Evolutionary conservation across 23 tunicate genomes (phyloP).

Genomic region (Trididemnum nubilum): DNA sequence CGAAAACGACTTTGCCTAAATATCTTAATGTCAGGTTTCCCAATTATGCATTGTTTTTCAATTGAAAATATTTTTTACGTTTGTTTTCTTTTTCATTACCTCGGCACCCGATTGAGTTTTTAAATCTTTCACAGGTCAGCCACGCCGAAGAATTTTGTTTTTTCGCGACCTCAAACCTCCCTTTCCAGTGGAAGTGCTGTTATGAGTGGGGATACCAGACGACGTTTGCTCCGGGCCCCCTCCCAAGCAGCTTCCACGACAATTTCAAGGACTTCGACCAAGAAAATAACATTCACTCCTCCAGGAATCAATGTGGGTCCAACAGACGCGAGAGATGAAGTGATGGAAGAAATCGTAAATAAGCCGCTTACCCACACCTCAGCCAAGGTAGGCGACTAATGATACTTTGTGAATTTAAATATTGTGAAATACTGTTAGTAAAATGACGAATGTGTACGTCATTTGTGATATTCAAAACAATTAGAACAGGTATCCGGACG

Average conservation of each 20-base stretch:
- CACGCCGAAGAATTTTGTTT: neutral
- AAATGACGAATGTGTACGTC: too few relatives aligned
- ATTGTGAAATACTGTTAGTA: too few relatives aligned
- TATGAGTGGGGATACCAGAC: neutral
- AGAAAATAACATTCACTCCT: constrained; percentile 61
- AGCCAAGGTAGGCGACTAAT: constrained; percentile 4
- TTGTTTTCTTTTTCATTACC: too few relatives aligned
- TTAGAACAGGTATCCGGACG: too few relatives aligned
- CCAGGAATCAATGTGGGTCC: constrained; percentile 78
- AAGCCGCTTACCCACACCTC: constrained; percentile 64
- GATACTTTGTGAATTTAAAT: too few relatives aligned
- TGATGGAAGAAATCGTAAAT: constrained; percentile 76
- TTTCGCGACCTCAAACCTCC: constrained; percentile 61
- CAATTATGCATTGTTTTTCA: too few relatives aligned
- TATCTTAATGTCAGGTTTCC: too few relatives aligned
- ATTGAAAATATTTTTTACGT: too few relatives aligned
- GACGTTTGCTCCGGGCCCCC: constrained; percentile 11
- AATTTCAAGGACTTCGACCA: constrained; percentile 51
- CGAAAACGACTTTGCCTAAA: too few relatives aligned
- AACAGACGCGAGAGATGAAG: constrained; percentile 73
- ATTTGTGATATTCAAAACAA: too few relatives aligned
- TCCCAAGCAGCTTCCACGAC: constrained; percentile 25
- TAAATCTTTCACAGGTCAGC: constrained; percentile 34
- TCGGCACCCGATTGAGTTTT: too few relatives aligned
- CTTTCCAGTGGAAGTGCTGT: constrained; percentile 32